These are phyloP conservation scores for Zophobas morio DNA, from an alignment of 1,140 invertebrate species.

Conservation along the genomic window DNA sequence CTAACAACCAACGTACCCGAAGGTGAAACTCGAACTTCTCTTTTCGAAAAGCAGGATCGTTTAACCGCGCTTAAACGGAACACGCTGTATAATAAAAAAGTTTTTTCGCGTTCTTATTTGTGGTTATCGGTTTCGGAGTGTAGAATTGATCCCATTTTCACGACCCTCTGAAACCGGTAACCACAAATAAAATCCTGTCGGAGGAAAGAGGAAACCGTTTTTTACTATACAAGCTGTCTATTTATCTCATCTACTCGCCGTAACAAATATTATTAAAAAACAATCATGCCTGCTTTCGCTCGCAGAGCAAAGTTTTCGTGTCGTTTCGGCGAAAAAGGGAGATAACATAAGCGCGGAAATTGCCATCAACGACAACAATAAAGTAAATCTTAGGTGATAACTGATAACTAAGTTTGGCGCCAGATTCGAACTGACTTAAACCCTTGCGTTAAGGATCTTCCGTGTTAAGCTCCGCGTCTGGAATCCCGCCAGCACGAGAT, in stretches of 20 bases:
- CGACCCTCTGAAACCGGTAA: conserved; percentile 28
- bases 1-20: no score
- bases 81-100: conserved; percentile 17
- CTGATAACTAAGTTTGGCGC: conserved; percentile 25
- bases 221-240: conserved; percentile 6
- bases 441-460: not conserved
- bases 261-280: not conserved
- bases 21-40: no score
- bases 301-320: not conserved
- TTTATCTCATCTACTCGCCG: conserved; percentile 9
- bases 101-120: conserved; percentile 35
- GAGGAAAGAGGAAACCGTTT: conserved; percentile 16
- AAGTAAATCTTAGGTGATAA: conserved; percentile 2
- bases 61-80: not conserved
- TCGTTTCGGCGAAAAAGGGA: not conserved
- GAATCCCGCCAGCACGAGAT: conserved; percentile 30
- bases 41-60: no score
- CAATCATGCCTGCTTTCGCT: no score
- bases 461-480: conserved; percentile 4
- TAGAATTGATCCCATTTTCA: conserved; percentile 36
- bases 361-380: not conserved
- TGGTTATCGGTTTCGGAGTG: conserved; percentile 34
- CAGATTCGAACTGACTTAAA: conserved; percentile 29
- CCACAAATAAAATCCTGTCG: conserved; percentile 37
- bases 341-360: not conserved